phyloP scores from a whole-genome alignment of 2,888 invertebrate species.

The Eupithecia abbreviata region DNA sequence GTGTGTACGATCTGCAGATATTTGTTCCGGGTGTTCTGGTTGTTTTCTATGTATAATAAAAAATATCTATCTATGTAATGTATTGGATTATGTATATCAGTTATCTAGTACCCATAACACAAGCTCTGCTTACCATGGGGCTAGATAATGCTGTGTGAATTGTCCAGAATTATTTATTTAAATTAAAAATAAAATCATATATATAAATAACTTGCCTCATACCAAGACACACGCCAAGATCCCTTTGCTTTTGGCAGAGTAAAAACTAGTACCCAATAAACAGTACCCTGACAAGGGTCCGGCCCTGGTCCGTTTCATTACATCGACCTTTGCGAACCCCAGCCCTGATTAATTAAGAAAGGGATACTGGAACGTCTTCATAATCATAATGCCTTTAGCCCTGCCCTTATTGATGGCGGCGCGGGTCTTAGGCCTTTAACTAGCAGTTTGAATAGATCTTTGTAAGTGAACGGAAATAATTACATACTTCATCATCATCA shows the following conservation, averaged over 20 bases:
- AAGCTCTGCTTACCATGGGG: too few relatives aligned
- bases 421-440: constrained; percentile 5
- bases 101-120: too few relatives aligned
- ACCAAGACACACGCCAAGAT: not conserved
- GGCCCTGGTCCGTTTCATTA: constrained; percentile 26
- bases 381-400: constrained; percentile 10
- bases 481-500: not conserved
- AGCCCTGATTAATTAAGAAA: constrained; percentile 35
- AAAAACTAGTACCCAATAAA: constrained; percentile 24
- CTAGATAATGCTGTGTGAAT: too few relatives aligned
- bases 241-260: constrained; percentile 1
- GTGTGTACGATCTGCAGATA: too few relatives aligned
- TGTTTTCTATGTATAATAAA: too few relatives aligned
- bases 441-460: not conserved
- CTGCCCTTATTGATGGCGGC: not conserved
- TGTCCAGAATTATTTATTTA: too few relatives aligned
- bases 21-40: too few relatives aligned
- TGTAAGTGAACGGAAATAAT: not conserved
- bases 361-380: constrained; percentile 12
- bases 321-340: constrained; percentile 21
- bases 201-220: too few relatives aligned
- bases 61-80: too few relatives aligned
- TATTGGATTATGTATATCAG: too few relatives aligned
- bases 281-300: constrained; percentile 36
- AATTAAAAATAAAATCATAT: too few relatives aligned